phyloP scores from a whole-genome alignment of 2,888 invertebrate species.

The Osmoderma eremita region DNA sequence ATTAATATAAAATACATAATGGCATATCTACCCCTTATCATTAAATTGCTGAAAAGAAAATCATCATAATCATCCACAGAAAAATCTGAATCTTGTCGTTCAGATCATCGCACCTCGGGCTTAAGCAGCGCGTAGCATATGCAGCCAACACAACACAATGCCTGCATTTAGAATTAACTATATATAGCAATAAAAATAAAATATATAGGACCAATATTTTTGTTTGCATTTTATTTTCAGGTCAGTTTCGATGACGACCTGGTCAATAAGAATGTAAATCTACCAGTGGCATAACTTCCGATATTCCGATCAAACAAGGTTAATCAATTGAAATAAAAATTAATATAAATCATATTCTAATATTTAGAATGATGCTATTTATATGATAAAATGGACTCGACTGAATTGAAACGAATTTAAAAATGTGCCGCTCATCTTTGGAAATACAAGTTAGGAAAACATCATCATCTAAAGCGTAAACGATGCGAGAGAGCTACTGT shows the following conservation, averaged over 20 bases:
- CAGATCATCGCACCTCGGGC: too few species aligned
- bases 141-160: too few species aligned
- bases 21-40: too few species aligned
- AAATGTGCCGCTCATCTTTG: background rate
- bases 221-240: constrained; percentile 42
- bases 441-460: background rate
- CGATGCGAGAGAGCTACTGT: background rate
- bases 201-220: background rate
- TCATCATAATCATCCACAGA: too few species aligned
- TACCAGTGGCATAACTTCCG: constrained; percentile 31
- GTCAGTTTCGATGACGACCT: constrained; percentile 53
- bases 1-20: too few species aligned
- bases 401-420: constrained; percentile 10
- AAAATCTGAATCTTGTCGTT: too few species aligned
- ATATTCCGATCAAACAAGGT: background rate
- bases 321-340: constrained; percentile 1
- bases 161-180: background rate
- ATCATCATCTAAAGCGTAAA: background rate
- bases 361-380: constrained; percentile 33
- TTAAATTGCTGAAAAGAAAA: too few species aligned
- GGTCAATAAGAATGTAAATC: constrained; percentile 29
- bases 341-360: constrained; percentile 35
- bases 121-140: too few species aligned
- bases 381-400: constrained; percentile 12
- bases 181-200: too few species aligned